Percentiles rank a stretch among this genome's conserved stretches.
These are phyloP conservation scores for Lycodopsis pacificus DNA, from an alignment of 2,797 vertebrate species.

Conservation along the genomic window DNA sequence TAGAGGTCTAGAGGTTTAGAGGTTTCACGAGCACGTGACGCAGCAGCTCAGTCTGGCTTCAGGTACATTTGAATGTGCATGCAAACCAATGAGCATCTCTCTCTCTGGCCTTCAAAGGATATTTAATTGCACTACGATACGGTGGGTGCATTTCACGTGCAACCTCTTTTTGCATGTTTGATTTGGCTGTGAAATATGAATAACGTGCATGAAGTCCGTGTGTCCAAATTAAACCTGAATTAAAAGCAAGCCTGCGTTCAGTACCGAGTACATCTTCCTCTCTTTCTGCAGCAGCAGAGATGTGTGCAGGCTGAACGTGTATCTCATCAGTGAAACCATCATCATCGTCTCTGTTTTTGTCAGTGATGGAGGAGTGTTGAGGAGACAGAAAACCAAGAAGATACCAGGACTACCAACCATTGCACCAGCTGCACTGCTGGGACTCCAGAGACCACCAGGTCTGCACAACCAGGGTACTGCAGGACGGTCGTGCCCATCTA, in stretches of 20 bases:
- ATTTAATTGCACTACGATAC: neutral
- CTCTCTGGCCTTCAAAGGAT: conserved; percentile 4
- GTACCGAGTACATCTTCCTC: neutral
- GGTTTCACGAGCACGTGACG: neutral
- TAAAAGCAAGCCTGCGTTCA: neutral
- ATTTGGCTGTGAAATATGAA: neutral
- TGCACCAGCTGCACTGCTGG: neutral
- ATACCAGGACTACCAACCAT: conserved; percentile 1
- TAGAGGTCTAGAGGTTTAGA: neutral
- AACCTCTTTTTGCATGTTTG: neutral
- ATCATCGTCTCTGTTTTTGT: neutral
- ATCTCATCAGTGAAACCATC: conserved; percentile 8
- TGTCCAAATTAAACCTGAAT: neutral
- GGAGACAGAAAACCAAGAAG: conserved; percentile 7
- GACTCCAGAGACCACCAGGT: neutral
- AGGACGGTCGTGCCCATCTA: conserved; percentile 7
- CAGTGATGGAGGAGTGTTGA: conserved; percentile 33
- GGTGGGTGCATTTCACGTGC: neutral
- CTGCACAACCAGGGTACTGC: neutral
- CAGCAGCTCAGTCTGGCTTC: neutral
- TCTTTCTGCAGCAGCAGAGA: neutral
- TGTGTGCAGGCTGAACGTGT: neutral
- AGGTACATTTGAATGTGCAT: neutral
- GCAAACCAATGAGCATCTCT: neutral
- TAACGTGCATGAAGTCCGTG: neutral